Percentiles rank a stretch among this genome's conserved stretches.
Evolutionary conservation across 2,888 invertebrate genomes (phyloP).

Genomic region (Patella ulyssiponensis): DNA sequence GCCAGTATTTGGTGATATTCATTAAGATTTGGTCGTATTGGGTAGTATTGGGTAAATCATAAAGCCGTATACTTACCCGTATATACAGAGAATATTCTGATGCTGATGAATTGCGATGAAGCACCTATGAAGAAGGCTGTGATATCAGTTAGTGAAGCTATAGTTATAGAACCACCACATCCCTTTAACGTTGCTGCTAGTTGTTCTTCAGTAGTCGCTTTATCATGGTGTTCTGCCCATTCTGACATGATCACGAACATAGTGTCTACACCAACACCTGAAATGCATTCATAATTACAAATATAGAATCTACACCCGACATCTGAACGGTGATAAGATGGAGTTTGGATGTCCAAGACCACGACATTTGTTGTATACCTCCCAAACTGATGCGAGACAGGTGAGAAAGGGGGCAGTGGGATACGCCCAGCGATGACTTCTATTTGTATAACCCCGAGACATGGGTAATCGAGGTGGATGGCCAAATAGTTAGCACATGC

Average conservation of each 20-base stretch:
- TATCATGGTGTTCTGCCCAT: conserved; percentile 33
- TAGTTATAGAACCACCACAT: conserved; percentile 56
- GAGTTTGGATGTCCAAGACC: not conserved
- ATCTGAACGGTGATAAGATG: not conserved
- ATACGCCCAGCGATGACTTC: no score
- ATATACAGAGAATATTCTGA: conserved; percentile 55
- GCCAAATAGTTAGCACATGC: no score
- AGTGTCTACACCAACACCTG: not conserved
- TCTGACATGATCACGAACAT: conserved; percentile 50
- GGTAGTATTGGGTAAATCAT: not conserved
- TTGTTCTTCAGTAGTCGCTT: conserved; percentile 32
- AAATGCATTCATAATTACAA: not conserved
- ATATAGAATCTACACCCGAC: no score
- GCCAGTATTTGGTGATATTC: no score
- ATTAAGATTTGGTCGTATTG: no score
- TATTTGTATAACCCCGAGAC: no score
- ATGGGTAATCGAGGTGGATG: no score
- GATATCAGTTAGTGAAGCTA: conserved; percentile 55
- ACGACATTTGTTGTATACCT: not conserved
- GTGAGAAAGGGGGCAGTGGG: no score
- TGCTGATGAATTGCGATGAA: conserved; percentile 47
- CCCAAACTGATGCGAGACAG: no score
- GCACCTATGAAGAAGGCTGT: conserved; percentile 48
- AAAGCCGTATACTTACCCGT: conserved; percentile 42
- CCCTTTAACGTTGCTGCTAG: conserved; percentile 48